These are phyloP conservation scores for Octodon degus DNA, from an alignment of 2,113 vertebrate genomes.

Conservation along the genomic window DNA sequence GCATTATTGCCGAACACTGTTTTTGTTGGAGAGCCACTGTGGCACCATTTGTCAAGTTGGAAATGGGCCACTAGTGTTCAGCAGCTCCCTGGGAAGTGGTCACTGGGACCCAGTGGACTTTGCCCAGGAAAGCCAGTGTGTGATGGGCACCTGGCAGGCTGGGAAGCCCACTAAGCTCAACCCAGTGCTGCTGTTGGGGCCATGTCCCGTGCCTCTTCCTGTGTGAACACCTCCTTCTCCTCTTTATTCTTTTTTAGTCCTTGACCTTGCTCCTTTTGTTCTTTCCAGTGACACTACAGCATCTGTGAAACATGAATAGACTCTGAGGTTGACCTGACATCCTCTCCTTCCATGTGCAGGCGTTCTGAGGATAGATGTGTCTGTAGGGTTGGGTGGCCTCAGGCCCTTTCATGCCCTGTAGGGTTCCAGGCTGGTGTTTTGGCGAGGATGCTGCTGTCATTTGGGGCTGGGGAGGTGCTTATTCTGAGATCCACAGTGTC, in stretches of 20 bases:
- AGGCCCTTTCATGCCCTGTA: not conserved
- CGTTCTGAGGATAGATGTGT: not conserved
- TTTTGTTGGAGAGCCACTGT: rapidly evolving
- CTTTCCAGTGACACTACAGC: not conserved
- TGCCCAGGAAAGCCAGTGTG: not conserved
- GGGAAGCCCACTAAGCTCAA: not conserved
- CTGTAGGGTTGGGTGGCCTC: not conserved
- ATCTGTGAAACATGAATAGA: not conserved
- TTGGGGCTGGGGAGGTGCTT: not conserved
- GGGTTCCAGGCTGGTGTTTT: not conserved
- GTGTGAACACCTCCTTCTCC: not conserved
- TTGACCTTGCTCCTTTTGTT: too few species aligned
- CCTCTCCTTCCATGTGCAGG: not conserved
- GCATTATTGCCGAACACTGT: rapidly evolving
- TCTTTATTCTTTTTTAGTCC: not conserved
- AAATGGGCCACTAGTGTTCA: not conserved
- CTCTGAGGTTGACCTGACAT: not conserved
- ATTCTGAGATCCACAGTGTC: not conserved
- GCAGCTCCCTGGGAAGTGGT: not conserved
- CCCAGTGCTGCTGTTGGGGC: not conserved
- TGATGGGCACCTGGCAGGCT: not conserved
- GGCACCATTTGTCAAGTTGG: not conserved
- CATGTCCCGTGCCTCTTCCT: not conserved
- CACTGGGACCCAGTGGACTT: not conserved
- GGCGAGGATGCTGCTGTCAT: not conserved